phyloP scores from a whole-genome alignment of 2,888 invertebrate species.

The Loripinus fragilis region DNA sequence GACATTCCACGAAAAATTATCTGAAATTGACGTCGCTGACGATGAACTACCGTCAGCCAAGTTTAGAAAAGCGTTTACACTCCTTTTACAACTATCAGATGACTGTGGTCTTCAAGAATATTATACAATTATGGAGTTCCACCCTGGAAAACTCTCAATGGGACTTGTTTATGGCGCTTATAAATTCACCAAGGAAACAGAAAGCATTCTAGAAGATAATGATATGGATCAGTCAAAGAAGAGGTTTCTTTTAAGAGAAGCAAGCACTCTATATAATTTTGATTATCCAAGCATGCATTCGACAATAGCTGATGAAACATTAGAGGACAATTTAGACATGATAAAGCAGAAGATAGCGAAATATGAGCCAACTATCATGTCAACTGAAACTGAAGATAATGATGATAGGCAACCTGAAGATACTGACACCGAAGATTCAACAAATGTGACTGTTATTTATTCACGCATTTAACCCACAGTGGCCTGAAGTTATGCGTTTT shows the following conservation, averaged over 20 bases:
- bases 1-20: neutral
- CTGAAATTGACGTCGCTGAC: neutral
- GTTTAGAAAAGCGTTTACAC: neutral
- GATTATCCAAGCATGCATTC: neutral
- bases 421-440: too few species aligned
- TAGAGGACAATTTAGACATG: neutral
- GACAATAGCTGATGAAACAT: neutral
- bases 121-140: neutral
- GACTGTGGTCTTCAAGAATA: neutral
- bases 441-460: neutral
- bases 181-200: neutral
- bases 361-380: neutral
- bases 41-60: too few species aligned
- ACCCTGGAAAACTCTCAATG: neutral
- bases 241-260: neutral
- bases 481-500: too few species aligned
- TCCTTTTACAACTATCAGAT: neutral
- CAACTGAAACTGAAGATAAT: neutral
- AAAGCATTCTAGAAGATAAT: neutral
- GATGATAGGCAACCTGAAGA: neutral
- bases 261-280: neutral
- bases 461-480: constrained; percentile 1
- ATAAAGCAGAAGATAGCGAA: neutral
- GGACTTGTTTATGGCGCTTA: neutral
- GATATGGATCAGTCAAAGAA: neutral